These are phyloP conservation scores for Cygnus buccinator DNA, from an alignment of 2,113 vertebrate genomes.

Conservation along the genomic window DNA sequence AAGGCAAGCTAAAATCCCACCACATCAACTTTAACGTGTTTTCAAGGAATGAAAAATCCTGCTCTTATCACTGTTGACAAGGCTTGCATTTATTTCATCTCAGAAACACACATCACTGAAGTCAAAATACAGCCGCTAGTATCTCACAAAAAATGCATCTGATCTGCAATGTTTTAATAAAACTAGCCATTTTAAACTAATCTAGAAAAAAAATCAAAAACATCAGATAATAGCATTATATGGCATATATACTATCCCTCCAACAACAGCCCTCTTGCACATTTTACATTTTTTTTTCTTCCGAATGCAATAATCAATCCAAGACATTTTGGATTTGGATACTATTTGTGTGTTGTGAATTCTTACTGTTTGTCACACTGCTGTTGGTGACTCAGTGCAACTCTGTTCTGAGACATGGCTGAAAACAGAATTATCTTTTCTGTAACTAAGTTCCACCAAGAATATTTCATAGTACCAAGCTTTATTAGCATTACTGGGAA, in stretches of 20 bases:
- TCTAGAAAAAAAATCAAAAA: not conserved
- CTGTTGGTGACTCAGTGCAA: conserved; percentile 6
- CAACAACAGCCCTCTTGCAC: not conserved
- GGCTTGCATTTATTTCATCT: not conserved
- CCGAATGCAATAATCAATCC: not conserved
- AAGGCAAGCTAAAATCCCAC: not conserved
- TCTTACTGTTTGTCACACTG: conserved; percentile 10
- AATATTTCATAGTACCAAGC: conserved; percentile 11
- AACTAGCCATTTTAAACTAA: not conserved
- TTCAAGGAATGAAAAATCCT: not conserved
- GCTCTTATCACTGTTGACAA: not conserved
- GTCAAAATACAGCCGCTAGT: not conserved
- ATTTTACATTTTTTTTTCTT: not conserved
- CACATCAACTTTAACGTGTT: not conserved
- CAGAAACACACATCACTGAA: not conserved
- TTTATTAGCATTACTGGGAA: not conserved
- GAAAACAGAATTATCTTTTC: not conserved
- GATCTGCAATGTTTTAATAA: not conserved
- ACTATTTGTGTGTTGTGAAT: not conserved
- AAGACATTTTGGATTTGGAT: conserved; percentile 6
- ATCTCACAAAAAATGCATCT: not conserved
- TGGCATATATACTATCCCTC: not conserved
- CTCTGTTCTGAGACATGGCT: not conserved
- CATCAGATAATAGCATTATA: not conserved
- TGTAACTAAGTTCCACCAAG: conserved; percentile 6